Evolutionary conservation across 2,888 invertebrate genomes (phyloP).

Genomic region (Drosophila pseudotalamancana): DNA sequence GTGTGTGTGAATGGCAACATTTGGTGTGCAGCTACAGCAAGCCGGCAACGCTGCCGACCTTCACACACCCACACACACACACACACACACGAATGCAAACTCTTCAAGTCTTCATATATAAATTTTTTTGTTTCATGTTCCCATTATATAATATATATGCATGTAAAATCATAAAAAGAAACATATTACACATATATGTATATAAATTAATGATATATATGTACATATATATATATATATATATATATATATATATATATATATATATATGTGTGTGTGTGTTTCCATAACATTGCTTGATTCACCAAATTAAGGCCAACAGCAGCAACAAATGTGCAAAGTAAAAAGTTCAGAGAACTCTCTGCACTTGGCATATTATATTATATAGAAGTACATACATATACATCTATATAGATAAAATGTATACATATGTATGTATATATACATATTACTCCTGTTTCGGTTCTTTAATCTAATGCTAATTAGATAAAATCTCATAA

Average conservation of each 20-base stretch:
- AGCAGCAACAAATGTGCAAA: conserved; percentile 31
- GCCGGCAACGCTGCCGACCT: conserved; percentile 39
- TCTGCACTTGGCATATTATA: not conserved
- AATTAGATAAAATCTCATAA: no score
- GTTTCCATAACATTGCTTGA: conserved; percentile 44
- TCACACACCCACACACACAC: conserved; percentile 32
- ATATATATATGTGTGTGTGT: not conserved
- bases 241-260: conserved; percentile 6
- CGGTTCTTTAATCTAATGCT: no score
- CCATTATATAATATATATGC: conserved; percentile 18
- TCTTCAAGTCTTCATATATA: not conserved
- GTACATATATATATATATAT: conserved; percentile 1
- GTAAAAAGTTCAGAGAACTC: conserved; percentile 42
- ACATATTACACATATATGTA: conserved; percentile 4
- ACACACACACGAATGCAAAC: not conserved
- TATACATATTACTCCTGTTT: no score
- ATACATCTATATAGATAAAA: not conserved
- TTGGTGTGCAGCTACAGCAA: conserved; percentile 41
- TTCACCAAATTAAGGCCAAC: conserved; percentile 65
- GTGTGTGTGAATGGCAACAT: conserved; percentile 28
- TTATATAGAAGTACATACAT: not conserved
- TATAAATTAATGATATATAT: not conserved
- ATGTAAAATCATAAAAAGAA: not conserved
- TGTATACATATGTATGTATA: not conserved
- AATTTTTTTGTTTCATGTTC: not conserved